Evolutionary conservation across 2,888 invertebrate genomes (phyloP), one percentile per base, ranked within the genome.

Genomic region (Drosophila subquinaria): DNA sequence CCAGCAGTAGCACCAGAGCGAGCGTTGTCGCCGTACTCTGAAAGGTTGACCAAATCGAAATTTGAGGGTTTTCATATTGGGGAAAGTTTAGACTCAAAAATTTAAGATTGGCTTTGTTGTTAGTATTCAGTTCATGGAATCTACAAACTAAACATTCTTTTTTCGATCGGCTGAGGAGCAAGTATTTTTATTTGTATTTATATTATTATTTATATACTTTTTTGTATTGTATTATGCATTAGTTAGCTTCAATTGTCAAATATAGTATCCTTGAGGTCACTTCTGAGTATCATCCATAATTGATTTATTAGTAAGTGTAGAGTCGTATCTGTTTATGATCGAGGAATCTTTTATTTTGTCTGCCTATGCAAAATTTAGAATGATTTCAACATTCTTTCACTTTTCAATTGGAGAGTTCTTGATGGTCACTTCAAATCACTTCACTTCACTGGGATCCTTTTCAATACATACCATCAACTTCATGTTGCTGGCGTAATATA

Each of bases 1-100:
- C 94, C 92, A 95, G 92, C 65, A 92, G 89, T 90, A 95, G 93
- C 93, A 95, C 94, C 94, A 95, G 90, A 77, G 94, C 94, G 76
- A 93, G 86, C 92, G 95, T 86, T 73, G 89, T 90, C 85, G 92
- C 92, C 89, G 92, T 91, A 77, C 91, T 92, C 93, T 93, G 76
- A 64, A 51, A 59, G 13, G 15, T 5, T 23, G 23, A 27, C 13
- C 1, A 5, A 51, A 35, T 27, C 3, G 4, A 23, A 15, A 27
- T 20, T 35, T 3, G 5, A 36, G 13, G 8, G 23, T 1, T 40
- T 6, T 33, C 27, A 52, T 17, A n/a, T 20, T 17, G 10, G 42
- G 10, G 3, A 17, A 4, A 42, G 42, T 17, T 9, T 8, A 15
- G 9, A 30, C 30, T 30, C 30, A 30, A 30, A 30, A 30, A 9